Conservation (phyloP, 1,140 invertebrate genomes). For the Drosophila equinoxialis region DNA sequence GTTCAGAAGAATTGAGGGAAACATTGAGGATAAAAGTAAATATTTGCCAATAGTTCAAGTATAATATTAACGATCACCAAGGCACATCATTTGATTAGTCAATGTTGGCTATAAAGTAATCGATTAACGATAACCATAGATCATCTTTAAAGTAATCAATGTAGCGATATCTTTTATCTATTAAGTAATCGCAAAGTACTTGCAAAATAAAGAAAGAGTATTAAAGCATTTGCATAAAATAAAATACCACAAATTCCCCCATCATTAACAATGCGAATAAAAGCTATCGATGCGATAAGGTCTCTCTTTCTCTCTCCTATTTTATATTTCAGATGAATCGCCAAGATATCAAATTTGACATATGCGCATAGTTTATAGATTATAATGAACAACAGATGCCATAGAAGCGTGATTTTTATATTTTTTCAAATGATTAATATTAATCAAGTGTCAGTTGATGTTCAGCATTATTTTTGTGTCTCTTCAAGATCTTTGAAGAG, state of each 20-base stretch:
- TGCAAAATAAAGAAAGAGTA: background rate
- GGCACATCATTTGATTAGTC: background rate
- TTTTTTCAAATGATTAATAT: conserved; percentile 28
- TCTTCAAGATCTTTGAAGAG: conserved; percentile 12
- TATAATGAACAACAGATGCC: conserved; percentile 31
- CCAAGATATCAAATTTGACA: conserved; percentile 36
- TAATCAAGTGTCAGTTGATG: conserved; percentile 32
- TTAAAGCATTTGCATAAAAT: no score
- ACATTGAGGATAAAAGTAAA: no score
- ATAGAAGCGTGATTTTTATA: conserved; percentile 30
- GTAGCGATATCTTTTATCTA: no score
- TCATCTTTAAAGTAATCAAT: background rate
- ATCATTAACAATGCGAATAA: background rate
- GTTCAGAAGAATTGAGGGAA: no score
- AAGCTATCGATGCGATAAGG: background rate
- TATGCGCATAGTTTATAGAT: conserved; percentile 42
- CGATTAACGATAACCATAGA: background rate
- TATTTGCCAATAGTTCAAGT: no score
- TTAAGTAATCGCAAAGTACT: background rate
- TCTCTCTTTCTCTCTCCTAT: background rate
- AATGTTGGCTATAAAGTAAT: no score
- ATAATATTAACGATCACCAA: background rate
- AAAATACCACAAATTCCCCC: background rate
- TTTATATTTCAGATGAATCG: conserved; percentile 32
- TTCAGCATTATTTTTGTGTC: conserved; percentile 8